Conservation (phyloP, 2,113 vertebrate genomes). For the Alethe castanea region DNA sequence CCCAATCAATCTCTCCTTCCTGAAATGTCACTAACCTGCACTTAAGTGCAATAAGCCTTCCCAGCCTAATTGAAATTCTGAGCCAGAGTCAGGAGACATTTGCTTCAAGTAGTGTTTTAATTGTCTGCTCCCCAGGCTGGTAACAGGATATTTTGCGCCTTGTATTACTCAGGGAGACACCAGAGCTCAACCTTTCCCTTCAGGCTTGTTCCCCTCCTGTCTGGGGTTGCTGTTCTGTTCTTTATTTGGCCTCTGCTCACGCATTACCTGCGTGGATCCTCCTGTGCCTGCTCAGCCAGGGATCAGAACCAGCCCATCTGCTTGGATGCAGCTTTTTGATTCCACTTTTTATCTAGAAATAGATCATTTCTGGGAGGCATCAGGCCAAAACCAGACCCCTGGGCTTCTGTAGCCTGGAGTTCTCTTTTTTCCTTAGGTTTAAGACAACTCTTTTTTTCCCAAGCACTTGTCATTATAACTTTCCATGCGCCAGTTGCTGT, state of each 20-base stretch:
- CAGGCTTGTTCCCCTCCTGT: background rate
- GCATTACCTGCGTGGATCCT: background rate
- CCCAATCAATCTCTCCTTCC: conserved; percentile 55
- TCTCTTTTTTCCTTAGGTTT: background rate
- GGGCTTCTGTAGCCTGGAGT: background rate
- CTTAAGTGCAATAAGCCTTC: conserved; percentile 59
- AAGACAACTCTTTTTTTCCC: background rate
- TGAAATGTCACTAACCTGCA: conserved; percentile 64
- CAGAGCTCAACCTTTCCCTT: conserved; percentile 47
- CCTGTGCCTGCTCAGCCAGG: background rate
- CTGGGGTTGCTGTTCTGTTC: background rate
- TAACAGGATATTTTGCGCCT: conserved; percentile 54
- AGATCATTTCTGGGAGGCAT: background rate
- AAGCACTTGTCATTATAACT: background rate
- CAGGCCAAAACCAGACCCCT: background rate
- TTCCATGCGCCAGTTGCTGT: background rate
- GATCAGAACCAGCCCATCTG: background rate
- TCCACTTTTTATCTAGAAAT: background rate
- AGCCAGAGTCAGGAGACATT: conserved; percentile 61
- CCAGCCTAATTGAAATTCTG: conserved; percentile 64
- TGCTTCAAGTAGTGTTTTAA: conserved; percentile 70
- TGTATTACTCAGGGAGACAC: conserved; percentile 60
- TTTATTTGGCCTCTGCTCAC: conserved; percentile 6
- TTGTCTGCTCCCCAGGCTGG: conserved; percentile 66
- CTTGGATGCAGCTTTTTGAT: background rate